A percentile compares a stretch with the other conserved stretches of the same genome.
Evolutionary conservation across 2,113 vertebrate genomes (phyloP).

Genomic region (Poeciliopsis occidentalis): DNA sequence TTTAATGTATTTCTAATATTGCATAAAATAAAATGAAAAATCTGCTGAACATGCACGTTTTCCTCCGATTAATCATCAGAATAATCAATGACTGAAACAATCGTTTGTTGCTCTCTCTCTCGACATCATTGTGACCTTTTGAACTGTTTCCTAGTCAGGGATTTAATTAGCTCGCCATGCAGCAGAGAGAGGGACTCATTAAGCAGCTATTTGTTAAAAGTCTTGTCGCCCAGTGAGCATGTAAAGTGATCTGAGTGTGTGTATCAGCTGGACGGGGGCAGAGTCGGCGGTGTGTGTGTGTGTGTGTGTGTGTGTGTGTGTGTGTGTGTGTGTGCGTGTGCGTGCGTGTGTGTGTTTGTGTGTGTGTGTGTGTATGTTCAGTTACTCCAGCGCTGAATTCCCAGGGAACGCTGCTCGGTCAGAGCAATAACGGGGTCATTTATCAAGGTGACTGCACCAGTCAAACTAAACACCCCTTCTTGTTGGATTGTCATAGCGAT

Average conservation of each 20-base stretch:
- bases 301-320: conserved; percentile 1
- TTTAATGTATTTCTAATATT: too few relatives aligned
- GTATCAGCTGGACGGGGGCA: conserved; percentile 52
- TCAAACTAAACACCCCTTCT: conserved; percentile 52
- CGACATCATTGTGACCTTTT: conserved; percentile 26
- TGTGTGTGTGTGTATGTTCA: conserved; percentile 41
- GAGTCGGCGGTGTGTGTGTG: neutral
- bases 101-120: too few relatives aligned
- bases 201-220: conserved; percentile 62
- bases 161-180: conserved; percentile 25
- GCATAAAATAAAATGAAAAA: too few relatives aligned
- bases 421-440: conserved; percentile 68
- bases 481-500: conserved; percentile 58
- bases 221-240: conserved; percentile 70
- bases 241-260: conserved; percentile 68
- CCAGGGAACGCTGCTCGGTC: conserved; percentile 42
- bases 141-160: conserved; percentile 23
- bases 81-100: too few relatives aligned
- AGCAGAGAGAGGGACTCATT: conserved; percentile 35
- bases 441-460: conserved; percentile 73
- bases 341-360: conserved; percentile 43
- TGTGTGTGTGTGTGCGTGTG: too few relatives aligned
- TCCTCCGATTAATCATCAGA: too few relatives aligned
- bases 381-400: conserved; percentile 33
- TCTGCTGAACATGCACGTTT: too few relatives aligned